Conservation (phyloP, 2,888 invertebrate genomes). For the Trissolcus japonicus region DNA sequence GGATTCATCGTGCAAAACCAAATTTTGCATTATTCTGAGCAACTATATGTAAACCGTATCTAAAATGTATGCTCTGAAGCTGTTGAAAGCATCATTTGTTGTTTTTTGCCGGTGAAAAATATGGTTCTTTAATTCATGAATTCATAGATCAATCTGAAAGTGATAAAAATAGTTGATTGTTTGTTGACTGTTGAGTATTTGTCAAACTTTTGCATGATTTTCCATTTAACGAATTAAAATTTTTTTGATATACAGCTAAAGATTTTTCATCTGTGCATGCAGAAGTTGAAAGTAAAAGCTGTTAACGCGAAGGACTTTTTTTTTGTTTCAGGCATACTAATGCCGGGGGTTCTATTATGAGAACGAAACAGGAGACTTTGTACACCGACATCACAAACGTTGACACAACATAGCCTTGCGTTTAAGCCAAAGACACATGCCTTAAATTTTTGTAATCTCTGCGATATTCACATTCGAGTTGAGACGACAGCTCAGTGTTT, state of each 20-base stretch:
- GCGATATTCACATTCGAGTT: slow-evolving; percentile 56
- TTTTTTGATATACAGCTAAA: too few species aligned
- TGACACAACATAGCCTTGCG: slow-evolving; percentile 73
- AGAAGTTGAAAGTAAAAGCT: slow-evolving; percentile 57
- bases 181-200: neutral
- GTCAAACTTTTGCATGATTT: neutral
- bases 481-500: slow-evolving; percentile 19
- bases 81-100: too few species aligned
- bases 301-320: slow-evolving; percentile 61
- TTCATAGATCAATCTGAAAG: neutral
- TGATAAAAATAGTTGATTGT: slow-evolving; percentile 2
- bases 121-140: too few species aligned
- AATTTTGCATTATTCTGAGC: too few species aligned
- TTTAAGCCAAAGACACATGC: slow-evolving; percentile 59
- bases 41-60: too few species aligned
- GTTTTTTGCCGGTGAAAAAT: too few species aligned
- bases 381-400: slow-evolving; percentile 60
- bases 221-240: too few species aligned
- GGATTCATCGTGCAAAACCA: too few species aligned
- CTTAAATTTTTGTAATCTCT: slow-evolving; percentile 59
- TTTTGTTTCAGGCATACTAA: slow-evolving; percentile 58
- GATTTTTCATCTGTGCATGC: neutral
- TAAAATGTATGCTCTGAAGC: too few species aligned
- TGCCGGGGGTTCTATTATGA: slow-evolving; percentile 67
- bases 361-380: slow-evolving; percentile 65